These are phyloP conservation scores for Euleptes europaea DNA, from an alignment of 2,113 vertebrate genomes.

Conservation along the genomic window DNA sequence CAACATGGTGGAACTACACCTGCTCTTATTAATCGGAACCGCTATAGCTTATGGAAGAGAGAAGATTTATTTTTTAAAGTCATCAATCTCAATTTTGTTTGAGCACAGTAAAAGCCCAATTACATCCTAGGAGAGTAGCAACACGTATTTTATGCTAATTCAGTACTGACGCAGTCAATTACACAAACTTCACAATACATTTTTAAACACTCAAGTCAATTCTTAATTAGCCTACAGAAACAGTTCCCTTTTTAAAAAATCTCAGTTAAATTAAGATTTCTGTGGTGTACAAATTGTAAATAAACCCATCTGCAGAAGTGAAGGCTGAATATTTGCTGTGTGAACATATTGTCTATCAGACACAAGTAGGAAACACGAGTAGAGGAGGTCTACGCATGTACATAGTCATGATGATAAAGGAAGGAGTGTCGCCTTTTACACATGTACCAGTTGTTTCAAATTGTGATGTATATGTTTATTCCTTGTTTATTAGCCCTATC, in stretches of 20 bases:
- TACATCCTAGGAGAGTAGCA: constrained; percentile 65
- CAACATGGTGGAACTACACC: constrained; percentile 58
- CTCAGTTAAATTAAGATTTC: constrained; percentile 59
- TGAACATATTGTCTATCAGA: constrained; percentile 44
- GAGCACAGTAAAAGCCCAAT: constrained; percentile 61
- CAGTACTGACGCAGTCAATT: constrained; percentile 62
- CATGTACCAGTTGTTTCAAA: neutral
- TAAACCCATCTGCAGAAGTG: constrained; percentile 51
- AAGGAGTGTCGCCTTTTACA: neutral
- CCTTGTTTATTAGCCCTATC: neutral
- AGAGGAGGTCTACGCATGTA: neutral
- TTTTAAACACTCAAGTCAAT: constrained; percentile 67
- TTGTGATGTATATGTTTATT: neutral
- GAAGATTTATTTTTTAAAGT: constrained; percentile 41
- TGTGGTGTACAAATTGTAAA: constrained; percentile 54
- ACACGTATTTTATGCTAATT: constrained; percentile 67
- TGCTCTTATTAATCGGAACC: constrained; percentile 62
- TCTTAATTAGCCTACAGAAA: constrained; percentile 64
- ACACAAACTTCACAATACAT: constrained; percentile 68
- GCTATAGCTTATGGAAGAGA: constrained; percentile 11
- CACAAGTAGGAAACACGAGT: neutral
- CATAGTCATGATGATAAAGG: neutral
- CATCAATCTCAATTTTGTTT: constrained; percentile 64
- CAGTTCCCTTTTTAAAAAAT: constrained; percentile 61
- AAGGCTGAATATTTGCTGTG: constrained; percentile 29